phyloP scores from a whole-genome alignment of 2,113 vertebrate species.

The Zingel zingel region DNA sequence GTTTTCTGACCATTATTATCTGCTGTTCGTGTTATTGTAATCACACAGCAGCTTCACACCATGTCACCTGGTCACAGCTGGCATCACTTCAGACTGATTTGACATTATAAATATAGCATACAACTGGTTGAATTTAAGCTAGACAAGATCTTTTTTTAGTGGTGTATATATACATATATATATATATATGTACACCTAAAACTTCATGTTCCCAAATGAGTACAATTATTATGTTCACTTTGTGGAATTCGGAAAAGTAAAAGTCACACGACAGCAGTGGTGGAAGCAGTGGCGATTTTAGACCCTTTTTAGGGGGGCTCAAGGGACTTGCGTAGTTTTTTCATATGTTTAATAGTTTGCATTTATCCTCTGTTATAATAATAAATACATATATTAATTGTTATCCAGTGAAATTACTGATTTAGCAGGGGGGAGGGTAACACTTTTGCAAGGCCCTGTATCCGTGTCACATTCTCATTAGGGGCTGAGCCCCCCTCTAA shows the following conservation, averaged over 20 bases:
- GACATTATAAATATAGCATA: background rate
- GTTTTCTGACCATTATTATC: background rate
- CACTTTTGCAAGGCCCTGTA: too few species aligned
- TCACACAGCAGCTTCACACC: background rate
- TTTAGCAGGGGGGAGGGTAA: too few species aligned
- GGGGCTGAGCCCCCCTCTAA: too few species aligned
- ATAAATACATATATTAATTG: too few species aligned
- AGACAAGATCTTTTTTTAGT: background rate
- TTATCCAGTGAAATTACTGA: too few species aligned
- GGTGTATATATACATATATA: too few species aligned
- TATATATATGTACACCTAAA: background rate
- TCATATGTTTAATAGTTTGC: too few species aligned
- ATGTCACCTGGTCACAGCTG: constrained; percentile 9
- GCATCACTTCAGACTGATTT: background rate
- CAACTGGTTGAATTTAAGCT: background rate
- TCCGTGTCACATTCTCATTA: too few species aligned
- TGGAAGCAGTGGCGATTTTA: background rate
- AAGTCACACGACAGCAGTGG: background rate
- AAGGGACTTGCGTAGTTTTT: too few species aligned
- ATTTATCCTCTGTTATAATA: too few species aligned
- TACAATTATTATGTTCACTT: background rate
- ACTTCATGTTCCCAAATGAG: background rate
- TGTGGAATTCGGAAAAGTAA: background rate
- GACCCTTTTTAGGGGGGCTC: too few species aligned
- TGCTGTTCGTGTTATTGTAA: background rate